Conservation (phyloP, 2,888 invertebrate species). For the Cheilosia pagana region DNA sequence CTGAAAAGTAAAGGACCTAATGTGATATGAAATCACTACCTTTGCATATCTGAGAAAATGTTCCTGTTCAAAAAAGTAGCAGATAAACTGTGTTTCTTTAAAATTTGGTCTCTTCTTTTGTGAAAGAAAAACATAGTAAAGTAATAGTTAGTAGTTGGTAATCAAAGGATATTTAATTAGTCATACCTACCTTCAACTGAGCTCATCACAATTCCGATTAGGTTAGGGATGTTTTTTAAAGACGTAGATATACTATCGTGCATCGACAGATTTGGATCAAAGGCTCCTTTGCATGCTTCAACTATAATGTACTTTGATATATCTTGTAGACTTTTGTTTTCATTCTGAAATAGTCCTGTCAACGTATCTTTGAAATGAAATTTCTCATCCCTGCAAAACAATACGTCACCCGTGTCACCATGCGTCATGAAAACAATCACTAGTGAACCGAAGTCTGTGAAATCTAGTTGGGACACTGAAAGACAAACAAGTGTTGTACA, state of each 20-base stretch:
- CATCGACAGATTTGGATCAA: background rate
- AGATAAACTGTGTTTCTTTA: too few relatives aligned
- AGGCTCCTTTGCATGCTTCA: conserved; percentile 37
- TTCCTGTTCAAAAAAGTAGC: too few relatives aligned
- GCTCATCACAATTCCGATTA: background rate
- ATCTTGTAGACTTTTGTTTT: background rate
- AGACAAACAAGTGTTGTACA: background rate
- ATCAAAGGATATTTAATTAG: too few relatives aligned
- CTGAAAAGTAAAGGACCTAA: too few relatives aligned
- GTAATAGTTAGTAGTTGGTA: too few relatives aligned
- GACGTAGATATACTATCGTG: background rate
- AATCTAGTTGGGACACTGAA: conserved; percentile 32
- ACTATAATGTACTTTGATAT: conserved; percentile 31
- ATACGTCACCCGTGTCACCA: conserved; percentile 4
- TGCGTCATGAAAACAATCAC: conserved; percentile 39
- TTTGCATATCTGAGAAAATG: too few relatives aligned
- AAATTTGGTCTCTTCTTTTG: too few relatives aligned
- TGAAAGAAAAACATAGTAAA: too few relatives aligned
- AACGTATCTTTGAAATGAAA: conserved; percentile 10
- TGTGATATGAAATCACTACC: too few relatives aligned
- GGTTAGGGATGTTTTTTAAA: background rate
- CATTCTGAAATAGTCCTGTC: conserved; percentile 3
- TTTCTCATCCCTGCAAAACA: conserved; percentile 21
- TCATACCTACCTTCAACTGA: background rate
- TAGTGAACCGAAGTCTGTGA: conserved; percentile 3